Conservation (phyloP, 35 echinoderm and acorn worm genomes). For the Antedon bifida region DNA sequence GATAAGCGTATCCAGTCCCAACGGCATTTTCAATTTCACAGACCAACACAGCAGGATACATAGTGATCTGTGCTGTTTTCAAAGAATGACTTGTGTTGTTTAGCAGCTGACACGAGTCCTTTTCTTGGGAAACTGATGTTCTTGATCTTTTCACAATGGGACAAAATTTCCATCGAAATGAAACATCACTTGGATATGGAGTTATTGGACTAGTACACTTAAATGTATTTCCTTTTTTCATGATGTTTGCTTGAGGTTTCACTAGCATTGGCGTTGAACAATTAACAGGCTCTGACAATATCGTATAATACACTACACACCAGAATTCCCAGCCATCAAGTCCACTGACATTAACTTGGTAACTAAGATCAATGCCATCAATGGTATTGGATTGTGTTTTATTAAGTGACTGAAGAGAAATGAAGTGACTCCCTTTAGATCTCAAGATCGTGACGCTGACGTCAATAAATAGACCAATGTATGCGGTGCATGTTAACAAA, state of each 20-base stretch:
- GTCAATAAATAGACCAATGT: neutral
- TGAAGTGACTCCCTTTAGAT: neutral
- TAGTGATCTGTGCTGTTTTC: too few relatives aligned
- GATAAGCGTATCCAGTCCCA: too few relatives aligned
- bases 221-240: neutral
- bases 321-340: neutral
- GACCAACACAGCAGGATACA: too few relatives aligned
- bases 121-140: too few relatives aligned
- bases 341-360: neutral
- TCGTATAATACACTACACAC: neutral
- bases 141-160: neutral
- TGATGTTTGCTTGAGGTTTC: neutral
- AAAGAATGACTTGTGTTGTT: too few relatives aligned
- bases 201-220: neutral
- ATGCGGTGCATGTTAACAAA: neutral
- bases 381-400: neutral
- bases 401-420: neutral
- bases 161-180: neutral
- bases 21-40: too few relatives aligned
- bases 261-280: neutral
- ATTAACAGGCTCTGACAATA: neutral
- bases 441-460: neutral
- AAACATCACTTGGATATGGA: neutral
- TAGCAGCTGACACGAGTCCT: too few relatives aligned
- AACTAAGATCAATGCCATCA: neutral